Evolutionary conservation across 2,113 vertebrate genomes (phyloP).

Genomic region (Oryzias curvinotus): DNA sequence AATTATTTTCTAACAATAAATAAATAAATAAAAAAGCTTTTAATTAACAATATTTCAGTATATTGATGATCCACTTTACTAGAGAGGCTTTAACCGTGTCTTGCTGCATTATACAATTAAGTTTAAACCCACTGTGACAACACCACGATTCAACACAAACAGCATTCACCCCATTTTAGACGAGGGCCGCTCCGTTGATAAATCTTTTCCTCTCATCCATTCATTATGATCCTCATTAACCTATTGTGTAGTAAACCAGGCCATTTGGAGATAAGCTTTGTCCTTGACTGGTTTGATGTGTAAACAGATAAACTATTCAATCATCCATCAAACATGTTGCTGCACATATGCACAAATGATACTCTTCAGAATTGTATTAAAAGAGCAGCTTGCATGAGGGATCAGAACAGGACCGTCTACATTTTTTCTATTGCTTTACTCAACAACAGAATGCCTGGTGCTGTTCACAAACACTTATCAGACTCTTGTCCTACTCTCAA

Average conservation of each 20-base stretch:
- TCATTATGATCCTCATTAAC: constrained; percentile 63
- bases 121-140: constrained; percentile 55
- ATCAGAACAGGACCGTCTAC: neutral
- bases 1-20: neutral
- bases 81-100: neutral
- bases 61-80: neutral
- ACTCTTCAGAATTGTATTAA: constrained; percentile 12
- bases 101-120: constrained; percentile 31
- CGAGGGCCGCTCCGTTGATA: constrained; percentile 41
- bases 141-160: constrained; percentile 38
- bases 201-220: constrained; percentile 53
- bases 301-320: constrained; percentile 56
- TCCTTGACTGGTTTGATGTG: constrained; percentile 50
- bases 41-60: neutral
- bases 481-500: constrained; percentile 29
- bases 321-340: constrained; percentile 36
- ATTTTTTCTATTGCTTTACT: constrained; percentile 1
- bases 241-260: constrained; percentile 54
- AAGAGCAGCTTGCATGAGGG: constrained; percentile 8
- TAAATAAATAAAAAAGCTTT: too few relatives aligned
- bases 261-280: constrained; percentile 53
- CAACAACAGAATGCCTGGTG: neutral
- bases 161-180: constrained; percentile 33
- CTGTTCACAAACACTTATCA: constrained; percentile 21
- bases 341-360: constrained; percentile 4